phyloP scores from a whole-genome alignment of 2,113 vertebrate species.

The Paradisaea rubra region DNA sequence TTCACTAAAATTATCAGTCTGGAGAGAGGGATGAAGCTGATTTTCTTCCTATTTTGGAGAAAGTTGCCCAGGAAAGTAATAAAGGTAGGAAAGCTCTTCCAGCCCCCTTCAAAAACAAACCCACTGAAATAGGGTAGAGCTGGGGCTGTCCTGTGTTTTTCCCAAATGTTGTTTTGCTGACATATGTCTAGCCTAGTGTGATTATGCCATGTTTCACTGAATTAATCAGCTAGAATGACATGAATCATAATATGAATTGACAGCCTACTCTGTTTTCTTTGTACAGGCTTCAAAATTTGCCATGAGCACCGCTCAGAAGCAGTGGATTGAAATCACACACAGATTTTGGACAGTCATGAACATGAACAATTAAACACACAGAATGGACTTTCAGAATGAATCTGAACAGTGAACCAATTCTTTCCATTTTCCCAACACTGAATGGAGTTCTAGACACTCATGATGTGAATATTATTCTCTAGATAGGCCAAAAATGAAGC shows the following conservation, averaged over 20 bases:
- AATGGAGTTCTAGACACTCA: background rate
- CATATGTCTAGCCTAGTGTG: conserved; percentile 19
- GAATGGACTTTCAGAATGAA: conserved; percentile 18
- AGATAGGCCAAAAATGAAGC: background rate
- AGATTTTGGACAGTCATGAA: background rate
- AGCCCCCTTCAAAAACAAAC: background rate
- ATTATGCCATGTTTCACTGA: conserved; percentile 41
- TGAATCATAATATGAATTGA: conserved; percentile 38
- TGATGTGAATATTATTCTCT: background rate
- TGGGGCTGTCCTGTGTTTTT: background rate
- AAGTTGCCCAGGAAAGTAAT: background rate
- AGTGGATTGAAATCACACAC: background rate
- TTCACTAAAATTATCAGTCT: background rate
- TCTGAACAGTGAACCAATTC: background rate
- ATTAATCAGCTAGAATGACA: conserved; percentile 37
- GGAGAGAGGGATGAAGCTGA: background rate
- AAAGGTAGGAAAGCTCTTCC: background rate
- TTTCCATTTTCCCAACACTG: background rate
- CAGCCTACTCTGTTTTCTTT: conserved; percentile 31
- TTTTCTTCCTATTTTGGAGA: background rate
- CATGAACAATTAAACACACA: background rate
- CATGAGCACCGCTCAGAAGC: background rate
- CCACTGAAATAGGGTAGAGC: background rate
- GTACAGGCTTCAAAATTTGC: conserved; percentile 12
- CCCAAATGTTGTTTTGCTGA: background rate